phyloP scores from a whole-genome alignment of 2,888 invertebrate genomes.

The Euzophera pinguis region DNA sequence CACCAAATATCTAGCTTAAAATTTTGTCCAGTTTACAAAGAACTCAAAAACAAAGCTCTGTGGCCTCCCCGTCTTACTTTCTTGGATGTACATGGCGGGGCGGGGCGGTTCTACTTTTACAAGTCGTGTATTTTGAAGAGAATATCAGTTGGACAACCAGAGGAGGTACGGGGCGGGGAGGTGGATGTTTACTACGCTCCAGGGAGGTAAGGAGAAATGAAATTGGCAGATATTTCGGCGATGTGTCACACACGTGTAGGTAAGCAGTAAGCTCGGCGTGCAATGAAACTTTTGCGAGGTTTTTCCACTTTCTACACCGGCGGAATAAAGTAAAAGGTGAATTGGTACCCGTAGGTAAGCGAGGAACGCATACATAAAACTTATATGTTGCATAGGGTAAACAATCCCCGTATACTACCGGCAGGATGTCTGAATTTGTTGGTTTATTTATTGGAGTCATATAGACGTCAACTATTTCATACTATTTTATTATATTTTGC shows the following conservation, averaged over 20 bases:
- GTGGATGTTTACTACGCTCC: conserved; percentile 72
- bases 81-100: conserved; percentile 25
- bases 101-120: conserved; percentile 37
- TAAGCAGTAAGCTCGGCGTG: conserved; percentile 48
- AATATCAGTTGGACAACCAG: conserved; percentile 71
- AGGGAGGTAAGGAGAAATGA: conserved; percentile 73
- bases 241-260: conserved; percentile 69
- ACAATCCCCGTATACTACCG: conserved; percentile 12
- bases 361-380: conserved; percentile 42
- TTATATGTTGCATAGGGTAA: conserved; percentile 15
- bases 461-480: conserved; percentile 10
- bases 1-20: conserved; percentile 50
- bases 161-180: conserved; percentile 39
- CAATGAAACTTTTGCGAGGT: conserved; percentile 70
- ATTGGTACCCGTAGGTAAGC: conserved; percentile 44
- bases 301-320: conserved; percentile 63
- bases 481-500: conserved; percentile 11
- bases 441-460: conserved; percentile 14
- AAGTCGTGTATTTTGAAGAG: conserved; percentile 63
- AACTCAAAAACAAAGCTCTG: conserved; percentile 36
- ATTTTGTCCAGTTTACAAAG: conserved; percentile 39
- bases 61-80: conserved; percentile 25
- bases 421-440: conserved; percentile 10
- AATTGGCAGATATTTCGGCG: conserved; percentile 75
- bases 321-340: conserved; percentile 61